Base-by-base conservation (phyloP, 2,797 vertebrate species). In the Pseudochirops corinnae region DNA sequence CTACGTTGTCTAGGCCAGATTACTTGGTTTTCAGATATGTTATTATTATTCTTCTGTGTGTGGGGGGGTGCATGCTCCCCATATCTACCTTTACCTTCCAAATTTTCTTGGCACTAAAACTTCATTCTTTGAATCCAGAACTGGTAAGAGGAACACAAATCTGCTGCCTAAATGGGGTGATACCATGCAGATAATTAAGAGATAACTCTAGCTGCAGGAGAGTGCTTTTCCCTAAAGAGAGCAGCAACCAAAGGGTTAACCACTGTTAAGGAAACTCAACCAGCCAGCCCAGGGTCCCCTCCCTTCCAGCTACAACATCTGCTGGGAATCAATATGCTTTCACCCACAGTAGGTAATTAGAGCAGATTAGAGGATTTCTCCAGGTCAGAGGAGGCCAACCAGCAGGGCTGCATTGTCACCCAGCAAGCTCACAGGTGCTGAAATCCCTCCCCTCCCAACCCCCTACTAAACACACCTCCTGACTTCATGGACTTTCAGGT, bases 281-380 rank as follows among this genome's bases (percentile, higher is more conserved):
- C 58, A 96, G 94, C 90, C 50, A 90, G 33, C 91, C 90, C 56
- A 93, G 82, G 53, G 39, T 55, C 74, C 91, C 93, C 91, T 50
- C 96, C 95, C 90, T 91, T 67, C 52, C 31, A 26, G 46, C 91
- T 2, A 6, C 62, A 93, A n/a, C 92, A 46, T 91, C 97, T 97
- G 95, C 96, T 95, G 60, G 93, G 93, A 95, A 95, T 92, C 92
- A 5, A 26, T 92, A 39, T 4, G 90, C 91, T n/a, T 52, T 74
- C 95, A 46, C 74, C 53, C 50, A 0, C 53, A 13, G 50, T 53
- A 92, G 92, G 95, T 97, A 98, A 98, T 97, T 98, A 98, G 97
- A 97, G 92, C 97, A 93, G 97, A 96, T 98, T 97, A 98, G 96
- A 95, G 96, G 97, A 97, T 98, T 98, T 97, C 96, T 53, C 93